Base-by-base conservation (phyloP, 2,797 vertebrate species). In the Pitangus sulphuratus region DNA sequence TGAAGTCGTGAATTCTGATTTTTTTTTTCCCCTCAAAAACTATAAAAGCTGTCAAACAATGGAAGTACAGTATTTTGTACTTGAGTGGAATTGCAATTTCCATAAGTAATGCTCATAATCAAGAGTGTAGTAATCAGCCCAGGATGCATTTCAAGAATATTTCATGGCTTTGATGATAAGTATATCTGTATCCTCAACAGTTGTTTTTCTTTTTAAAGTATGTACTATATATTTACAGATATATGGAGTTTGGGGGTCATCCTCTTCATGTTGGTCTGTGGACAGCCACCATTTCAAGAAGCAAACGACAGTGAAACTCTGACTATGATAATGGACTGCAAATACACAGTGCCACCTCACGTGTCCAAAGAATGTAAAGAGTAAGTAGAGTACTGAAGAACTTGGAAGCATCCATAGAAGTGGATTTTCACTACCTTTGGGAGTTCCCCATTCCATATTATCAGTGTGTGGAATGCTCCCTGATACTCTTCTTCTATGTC, bases 311-410 rank as follows among this genome's bases (percentile, higher is more conserved):
- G 99, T 33, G 99, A 99, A 97, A 99, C 99, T 3, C 97, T 99
- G 97, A 99, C 99, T 65, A 99, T 99, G 99, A 99, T 99, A 90
- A 99, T 99, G 98, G 99, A 99, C 97, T 99, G 99, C 94, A 99
- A 99, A 82, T 99, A 99, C 92, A 98, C 98, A 2, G 98, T 99
- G 50, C 99, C 99, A 4, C 96, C 98, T 60, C 99, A 99, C 5
- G 97, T 99, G 78, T 99, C 99, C 28, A 97, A 97, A 76, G 98
- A 98, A 96, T 99, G 99, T 98, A 98, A 98, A 98, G 98, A 99
- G 99, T 99, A 97, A 99, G 99, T 99, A 89, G 57, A 78, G 44
- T 13, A 39, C 35, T 84, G 17, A 70, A 77, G 24, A 95, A 65
- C 19, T 66, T 25, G 28, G 33, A 83, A 85, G 31, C 4, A 10